Conservation (phyloP, 2,113 vertebrate genomes). For the Pangasianodon gigas region DNA sequence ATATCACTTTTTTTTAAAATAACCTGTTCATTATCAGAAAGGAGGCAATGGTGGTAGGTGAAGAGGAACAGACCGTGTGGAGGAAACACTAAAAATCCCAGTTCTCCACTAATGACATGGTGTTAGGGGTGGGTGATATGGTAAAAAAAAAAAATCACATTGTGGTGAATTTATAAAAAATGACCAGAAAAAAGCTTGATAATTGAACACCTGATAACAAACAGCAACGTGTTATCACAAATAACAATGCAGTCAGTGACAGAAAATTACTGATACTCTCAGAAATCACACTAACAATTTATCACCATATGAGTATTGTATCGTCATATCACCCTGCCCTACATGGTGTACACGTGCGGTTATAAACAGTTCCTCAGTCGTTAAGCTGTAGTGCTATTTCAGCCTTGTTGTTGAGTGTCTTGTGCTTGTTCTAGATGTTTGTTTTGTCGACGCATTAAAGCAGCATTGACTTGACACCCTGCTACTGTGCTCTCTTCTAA, state of each 20-base stretch:
- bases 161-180: not conserved
- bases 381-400: not conserved
- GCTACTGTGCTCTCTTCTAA: slow-evolving; percentile 50
- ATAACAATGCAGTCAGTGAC: not conserved
- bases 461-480: slow-evolving; percentile 36
- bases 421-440: slow-evolving; percentile 44
- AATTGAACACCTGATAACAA: no score
- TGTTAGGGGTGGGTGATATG: not conserved
- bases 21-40: not conserved
- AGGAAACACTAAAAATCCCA: not conserved
- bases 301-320: not conserved
- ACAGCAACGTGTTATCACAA: not conserved
- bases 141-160: not conserved
- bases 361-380: not conserved
- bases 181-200: not conserved
- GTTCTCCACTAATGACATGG: not conserved
- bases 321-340: not conserved
- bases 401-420: slow-evolving; percentile 20
- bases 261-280: not conserved
- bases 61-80: not conserved
- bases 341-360: not conserved
- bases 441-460: slow-evolving; percentile 53
- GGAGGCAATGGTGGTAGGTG: not conserved
- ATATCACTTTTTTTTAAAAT: slow-evolving; percentile 30
- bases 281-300: not conserved